These are phyloP conservation scores for Oxycera nigricornis DNA, from an alignment of 2,888 invertebrate species.

Conservation along the genomic window DNA sequence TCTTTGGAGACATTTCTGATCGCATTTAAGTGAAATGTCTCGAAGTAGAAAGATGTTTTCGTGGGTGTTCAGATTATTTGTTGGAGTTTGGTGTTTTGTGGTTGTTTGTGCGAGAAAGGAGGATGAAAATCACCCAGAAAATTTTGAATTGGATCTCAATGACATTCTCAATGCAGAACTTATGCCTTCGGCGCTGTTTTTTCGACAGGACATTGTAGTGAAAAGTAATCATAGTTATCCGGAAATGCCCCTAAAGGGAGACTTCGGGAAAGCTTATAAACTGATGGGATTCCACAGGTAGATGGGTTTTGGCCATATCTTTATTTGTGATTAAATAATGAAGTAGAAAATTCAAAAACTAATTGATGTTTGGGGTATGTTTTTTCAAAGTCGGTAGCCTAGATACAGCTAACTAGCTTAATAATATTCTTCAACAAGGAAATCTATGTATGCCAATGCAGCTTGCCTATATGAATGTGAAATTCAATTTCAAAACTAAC, in stretches of 20 bases:
- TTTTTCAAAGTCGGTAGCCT: neutral
- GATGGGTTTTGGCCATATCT: too few species aligned
- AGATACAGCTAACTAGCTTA: too few species aligned
- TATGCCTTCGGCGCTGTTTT: constrained; percentile 72
- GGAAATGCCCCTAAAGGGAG: constrained; percentile 62
- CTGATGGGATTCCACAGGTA: constrained; percentile 76
- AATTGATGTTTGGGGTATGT: neutral
- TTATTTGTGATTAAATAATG: too few species aligned
- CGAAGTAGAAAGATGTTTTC: neutral
- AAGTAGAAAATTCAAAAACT: neutral
- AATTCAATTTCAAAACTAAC: too few species aligned
- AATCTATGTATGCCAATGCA: too few species aligned
- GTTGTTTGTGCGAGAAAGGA: neutral
- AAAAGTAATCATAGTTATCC: constrained; percentile 47
- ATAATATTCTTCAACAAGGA: too few species aligned
- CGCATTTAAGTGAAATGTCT: constrained; percentile 3
- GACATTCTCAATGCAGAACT: constrained; percentile 75
- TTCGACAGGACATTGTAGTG: constrained; percentile 60
- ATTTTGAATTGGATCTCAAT: constrained; percentile 64
- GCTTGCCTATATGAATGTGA: too few species aligned
- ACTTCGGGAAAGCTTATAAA: constrained; percentile 68
- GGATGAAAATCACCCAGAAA: neutral
- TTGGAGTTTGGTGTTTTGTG: neutral
- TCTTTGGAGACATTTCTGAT: neutral
- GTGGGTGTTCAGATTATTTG: too few species aligned